Evolutionary conservation across 2,113 vertebrate species (phyloP).

Genomic region (Microcebus griseorufus): DNA sequence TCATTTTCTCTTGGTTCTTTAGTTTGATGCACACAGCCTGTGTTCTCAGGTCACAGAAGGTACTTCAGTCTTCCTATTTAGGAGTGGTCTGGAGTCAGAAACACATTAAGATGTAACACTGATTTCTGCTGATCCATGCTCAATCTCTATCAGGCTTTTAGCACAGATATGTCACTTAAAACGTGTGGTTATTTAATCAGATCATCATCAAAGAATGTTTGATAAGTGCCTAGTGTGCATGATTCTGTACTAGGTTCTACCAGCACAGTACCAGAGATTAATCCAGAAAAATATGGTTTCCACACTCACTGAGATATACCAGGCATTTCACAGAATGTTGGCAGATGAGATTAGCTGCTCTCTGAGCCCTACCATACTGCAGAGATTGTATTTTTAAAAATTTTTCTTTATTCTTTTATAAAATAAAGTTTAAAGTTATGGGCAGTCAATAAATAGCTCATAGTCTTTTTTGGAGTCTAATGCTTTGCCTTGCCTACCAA

Average conservation of each 20-base stretch:
- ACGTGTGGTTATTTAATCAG: background rate
- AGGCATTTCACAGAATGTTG: background rate
- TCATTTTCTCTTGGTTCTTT: conserved; percentile 24
- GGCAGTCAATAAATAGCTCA: conserved; percentile 1
- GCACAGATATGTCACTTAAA: background rate
- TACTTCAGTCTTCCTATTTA: background rate
- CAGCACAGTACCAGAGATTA: background rate
- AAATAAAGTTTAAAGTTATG: conserved; percentile 40
- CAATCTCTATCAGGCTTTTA: background rate
- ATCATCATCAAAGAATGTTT: background rate
- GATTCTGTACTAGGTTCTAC: background rate
- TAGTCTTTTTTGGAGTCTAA: conserved; percentile 33
- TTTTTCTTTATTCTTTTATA: background rate
- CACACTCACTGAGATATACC: background rate
- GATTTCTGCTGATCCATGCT: background rate
- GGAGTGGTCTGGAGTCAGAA: background rate
- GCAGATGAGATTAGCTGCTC: background rate
- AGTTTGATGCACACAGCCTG: background rate
- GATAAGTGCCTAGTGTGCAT: background rate
- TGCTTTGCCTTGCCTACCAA: conserved; percentile 35
- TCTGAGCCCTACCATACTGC: background rate
- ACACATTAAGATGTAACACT: background rate
- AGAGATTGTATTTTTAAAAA: background rate
- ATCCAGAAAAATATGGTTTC: conserved; percentile 3
- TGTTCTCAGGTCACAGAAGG: background rate